A percentile compares a stretch with the other conserved stretches of the same genome.
Conservation (phyloP, 2,113 vertebrate species). For the Sander vitreus region DNA sequence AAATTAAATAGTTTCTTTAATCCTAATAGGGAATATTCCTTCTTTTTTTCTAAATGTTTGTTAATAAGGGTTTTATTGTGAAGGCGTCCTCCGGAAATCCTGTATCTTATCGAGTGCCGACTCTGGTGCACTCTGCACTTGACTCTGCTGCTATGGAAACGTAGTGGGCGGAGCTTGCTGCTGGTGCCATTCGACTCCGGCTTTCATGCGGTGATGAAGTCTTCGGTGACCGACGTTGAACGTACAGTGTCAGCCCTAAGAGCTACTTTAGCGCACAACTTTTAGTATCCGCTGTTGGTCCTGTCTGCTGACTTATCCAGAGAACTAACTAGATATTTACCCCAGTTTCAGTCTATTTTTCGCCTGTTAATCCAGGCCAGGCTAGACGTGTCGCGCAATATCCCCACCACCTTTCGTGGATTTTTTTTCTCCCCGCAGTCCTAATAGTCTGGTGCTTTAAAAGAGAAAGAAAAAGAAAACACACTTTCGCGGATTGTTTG, state of each 20-base stretch:
- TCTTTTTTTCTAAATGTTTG: too few species aligned
- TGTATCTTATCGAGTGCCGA: neutral
- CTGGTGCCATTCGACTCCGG: conserved; percentile 54
- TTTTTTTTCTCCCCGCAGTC: neutral
- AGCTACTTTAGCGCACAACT: conserved; percentile 54
- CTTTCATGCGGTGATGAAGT: conserved; percentile 58
- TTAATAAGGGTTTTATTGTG: conserved; percentile 29
- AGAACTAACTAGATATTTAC: neutral
- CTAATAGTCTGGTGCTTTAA: conserved; percentile 30
- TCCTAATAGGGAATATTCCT: too few species aligned
- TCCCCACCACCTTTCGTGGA: conserved; percentile 46
- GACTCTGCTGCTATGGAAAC: conserved; percentile 57
- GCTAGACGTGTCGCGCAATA: conserved; percentile 61
- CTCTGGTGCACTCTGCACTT: neutral
- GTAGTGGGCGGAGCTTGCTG: conserved; percentile 66
- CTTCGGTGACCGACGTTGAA: conserved; percentile 39
- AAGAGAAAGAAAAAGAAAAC: neutral
- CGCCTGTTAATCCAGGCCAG: conserved; percentile 34
- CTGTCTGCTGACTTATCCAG: neutral
- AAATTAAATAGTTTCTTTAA: neutral
- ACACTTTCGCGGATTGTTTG: conserved; percentile 24
- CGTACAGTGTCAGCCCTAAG: neutral
- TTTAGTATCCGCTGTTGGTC: neutral
- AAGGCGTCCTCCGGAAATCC: conserved; percentile 11
- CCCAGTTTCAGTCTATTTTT: neutral